A percentile compares a stretch with the other conserved stretches of the same genome.
Evolutionary conservation across 2,113 vertebrate species (phyloP).

Genomic region (Cyphomyrus plagiostoma): DNA sequence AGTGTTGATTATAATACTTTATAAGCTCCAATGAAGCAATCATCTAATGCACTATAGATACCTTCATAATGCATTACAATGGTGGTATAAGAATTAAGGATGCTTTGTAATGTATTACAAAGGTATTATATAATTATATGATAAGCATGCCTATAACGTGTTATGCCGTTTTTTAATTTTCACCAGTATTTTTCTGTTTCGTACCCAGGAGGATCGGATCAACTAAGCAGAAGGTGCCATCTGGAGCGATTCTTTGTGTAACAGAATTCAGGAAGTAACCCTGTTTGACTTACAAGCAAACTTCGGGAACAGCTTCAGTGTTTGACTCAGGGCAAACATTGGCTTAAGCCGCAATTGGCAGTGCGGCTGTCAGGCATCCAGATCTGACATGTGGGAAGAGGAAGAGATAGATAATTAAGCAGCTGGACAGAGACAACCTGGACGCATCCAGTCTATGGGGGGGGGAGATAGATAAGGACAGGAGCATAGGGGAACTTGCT

Average conservation of each 20-base stretch:
- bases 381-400: not conserved
- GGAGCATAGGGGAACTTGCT: not conserved
- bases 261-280: not conserved
- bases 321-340: slow-evolving; percentile 40
- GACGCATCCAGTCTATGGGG: not conserved
- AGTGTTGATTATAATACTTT: not conserved
- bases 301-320: slow-evolving; percentile 17
- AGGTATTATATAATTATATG: not conserved
- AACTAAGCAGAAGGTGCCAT: not conserved
- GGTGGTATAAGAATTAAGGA: not conserved
- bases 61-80: not conserved
- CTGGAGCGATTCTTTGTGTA: not conserved
- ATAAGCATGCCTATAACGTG: not conserved
- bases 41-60: not conserved
- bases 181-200: not conserved
- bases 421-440: slow-evolving; percentile 8
- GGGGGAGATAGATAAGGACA: not conserved
- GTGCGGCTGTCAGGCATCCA: slow-evolving; percentile 1
- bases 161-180: slow-evolving; percentile 16
- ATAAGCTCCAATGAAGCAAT: not conserved
- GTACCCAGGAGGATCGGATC: slow-evolving; percentile 18
- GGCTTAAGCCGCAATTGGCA: slow-evolving; percentile 15
- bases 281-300: slow-evolving; percentile 5
- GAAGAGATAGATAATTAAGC: not conserved
- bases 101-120: not conserved